A percentile compares a stretch with the other conserved stretches of the same genome.
Evolutionary conservation across 92 coral and sea anemone genomes (phyloP).

Genomic region (Phenganax stokvisi): DNA sequence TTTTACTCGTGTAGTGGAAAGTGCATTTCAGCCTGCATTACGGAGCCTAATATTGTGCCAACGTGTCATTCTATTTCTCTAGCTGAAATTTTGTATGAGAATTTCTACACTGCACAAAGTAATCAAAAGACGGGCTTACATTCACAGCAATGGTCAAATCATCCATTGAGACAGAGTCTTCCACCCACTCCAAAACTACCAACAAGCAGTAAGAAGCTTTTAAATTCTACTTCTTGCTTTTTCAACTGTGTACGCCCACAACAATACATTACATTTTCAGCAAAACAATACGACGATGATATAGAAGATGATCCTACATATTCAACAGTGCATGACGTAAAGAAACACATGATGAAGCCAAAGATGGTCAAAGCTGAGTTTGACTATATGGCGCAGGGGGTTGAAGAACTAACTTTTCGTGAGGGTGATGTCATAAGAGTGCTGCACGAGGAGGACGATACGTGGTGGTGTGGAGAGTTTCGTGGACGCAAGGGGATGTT

Average conservation of each 20-base stretch:
- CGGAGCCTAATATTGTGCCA: background rate
- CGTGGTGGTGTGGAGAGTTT: constrained; percentile 89
- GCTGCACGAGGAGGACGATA: constrained; percentile 53
- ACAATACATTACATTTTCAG: constrained; percentile 16
- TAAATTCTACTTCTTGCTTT: background rate
- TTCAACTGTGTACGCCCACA: background rate
- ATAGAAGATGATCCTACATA: constrained; percentile 51
- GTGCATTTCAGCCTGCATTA: background rate
- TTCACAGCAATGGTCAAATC: background rate
- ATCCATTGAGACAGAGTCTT: background rate
- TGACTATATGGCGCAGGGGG: constrained; percentile 78
- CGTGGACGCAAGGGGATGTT: constrained; percentile 85
- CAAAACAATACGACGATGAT: constrained; percentile 13
- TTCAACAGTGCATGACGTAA: constrained; percentile 50
- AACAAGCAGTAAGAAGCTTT: background rate
- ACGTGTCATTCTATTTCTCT: background rate
- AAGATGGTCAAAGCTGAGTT: constrained; percentile 52
- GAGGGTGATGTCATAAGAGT: constrained; percentile 66
- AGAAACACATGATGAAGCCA: background rate
- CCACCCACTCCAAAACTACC: background rate
- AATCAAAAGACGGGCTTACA: constrained; percentile 53
- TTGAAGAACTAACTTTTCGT: constrained; percentile 69
- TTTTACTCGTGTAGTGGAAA: background rate
- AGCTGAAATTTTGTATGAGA: constrained; percentile 86
- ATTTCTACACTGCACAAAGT: constrained; percentile 84